Evolutionary conservation across 2,797 vertebrate genomes (phyloP).

Genomic region (Semotilus atromaculatus): DNA sequence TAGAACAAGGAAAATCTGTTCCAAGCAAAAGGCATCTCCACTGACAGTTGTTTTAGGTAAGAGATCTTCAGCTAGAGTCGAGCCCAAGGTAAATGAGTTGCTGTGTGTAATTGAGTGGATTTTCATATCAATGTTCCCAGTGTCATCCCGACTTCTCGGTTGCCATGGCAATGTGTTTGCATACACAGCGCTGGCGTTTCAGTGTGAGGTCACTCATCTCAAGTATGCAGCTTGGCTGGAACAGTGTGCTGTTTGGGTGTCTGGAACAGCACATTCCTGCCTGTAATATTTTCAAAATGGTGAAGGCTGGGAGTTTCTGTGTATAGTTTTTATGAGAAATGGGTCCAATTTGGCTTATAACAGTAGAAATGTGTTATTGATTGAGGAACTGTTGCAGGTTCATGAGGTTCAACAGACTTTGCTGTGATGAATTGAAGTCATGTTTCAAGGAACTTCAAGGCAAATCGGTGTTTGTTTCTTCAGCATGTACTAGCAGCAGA

Average conservation of each 20-base stretch:
- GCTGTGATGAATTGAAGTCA: neutral
- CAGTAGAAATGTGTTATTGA: slow-evolving; percentile 22
- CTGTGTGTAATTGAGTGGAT: slow-evolving; percentile 42
- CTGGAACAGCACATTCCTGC: slow-evolving; percentile 77
- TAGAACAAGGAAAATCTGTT: slow-evolving; percentile 1
- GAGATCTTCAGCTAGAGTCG: slow-evolving; percentile 42
- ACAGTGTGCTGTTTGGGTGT: slow-evolving; percentile 86
- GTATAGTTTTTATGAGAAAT: slow-evolving; percentile 32
- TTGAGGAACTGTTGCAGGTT: neutral
- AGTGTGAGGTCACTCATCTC: slow-evolving; percentile 79
- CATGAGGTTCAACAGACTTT: neutral
- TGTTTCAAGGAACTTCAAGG: slow-evolving; percentile 24
- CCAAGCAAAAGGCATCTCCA: slow-evolving; percentile 11
- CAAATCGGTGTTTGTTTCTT: neutral
- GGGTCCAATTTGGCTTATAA: slow-evolving; percentile 21
- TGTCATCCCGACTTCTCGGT: slow-evolving; percentile 54
- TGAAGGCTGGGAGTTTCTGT: slow-evolving; percentile 54
- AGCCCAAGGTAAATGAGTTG: slow-evolving; percentile 49
- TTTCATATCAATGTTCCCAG: slow-evolving; percentile 55
- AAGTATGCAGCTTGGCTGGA: slow-evolving; percentile 86
- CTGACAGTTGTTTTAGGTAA: slow-evolving; percentile 22
- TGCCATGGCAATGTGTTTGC: slow-evolving; percentile 61
- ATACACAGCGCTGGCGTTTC: slow-evolving; percentile 59
- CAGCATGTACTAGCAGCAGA: neutral
- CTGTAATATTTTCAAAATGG: slow-evolving; percentile 54